These are phyloP conservation scores for Drosophila pseudoobscura DNA, from an alignment of 1,140 invertebrate genomes.

Conservation along the genomic window DNA sequence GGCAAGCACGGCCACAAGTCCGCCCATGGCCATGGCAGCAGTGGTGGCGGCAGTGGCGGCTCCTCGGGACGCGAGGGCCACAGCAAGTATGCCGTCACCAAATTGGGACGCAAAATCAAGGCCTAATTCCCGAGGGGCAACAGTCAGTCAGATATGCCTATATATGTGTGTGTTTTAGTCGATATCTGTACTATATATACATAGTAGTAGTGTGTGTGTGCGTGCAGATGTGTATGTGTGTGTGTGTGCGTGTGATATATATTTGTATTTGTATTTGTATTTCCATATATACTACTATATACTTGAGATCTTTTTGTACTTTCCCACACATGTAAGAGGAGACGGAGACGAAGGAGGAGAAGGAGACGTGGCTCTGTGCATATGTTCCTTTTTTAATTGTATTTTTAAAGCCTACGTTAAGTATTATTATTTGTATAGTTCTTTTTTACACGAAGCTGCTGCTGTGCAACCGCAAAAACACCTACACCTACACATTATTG, in stretches of 20 bases:
- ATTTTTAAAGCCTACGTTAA: conserved; percentile 17
- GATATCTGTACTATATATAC: conserved; percentile 47
- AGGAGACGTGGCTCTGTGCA: conserved; percentile 17
- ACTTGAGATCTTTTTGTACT: conserved; percentile 55
- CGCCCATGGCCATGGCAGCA: conserved; percentile 49
- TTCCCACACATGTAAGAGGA: conserved; percentile 15
- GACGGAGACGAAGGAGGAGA: no score
- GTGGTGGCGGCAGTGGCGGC: conserved; percentile 58
- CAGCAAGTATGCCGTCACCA: conserved; percentile 84
- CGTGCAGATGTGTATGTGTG: conserved; percentile 20
- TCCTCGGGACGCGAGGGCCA: conserved; percentile 72
- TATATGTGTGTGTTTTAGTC: conserved; percentile 45
- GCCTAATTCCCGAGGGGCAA: conserved; percentile 73
- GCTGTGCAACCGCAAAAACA: conserved; percentile 39
- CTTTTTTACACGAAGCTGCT: conserved; percentile 29
- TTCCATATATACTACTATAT: conserved; percentile 51
- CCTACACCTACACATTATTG: conserved; percentile 4
- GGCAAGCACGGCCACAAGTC: conserved; percentile 63
- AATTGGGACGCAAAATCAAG: conserved; percentile 85
- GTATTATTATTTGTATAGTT: conserved; percentile 35
- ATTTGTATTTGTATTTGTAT: conserved; percentile 64
- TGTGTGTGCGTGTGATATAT: conserved; percentile 32
- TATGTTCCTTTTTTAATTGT: conserved; percentile 44
- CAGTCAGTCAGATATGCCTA: conserved; percentile 19
- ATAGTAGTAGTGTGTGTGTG: conserved; percentile 5